Base-by-base conservation (phyloP, 35 echinoderm and acorn worm genomes). In the Apostichopus parvimensis region DNA sequence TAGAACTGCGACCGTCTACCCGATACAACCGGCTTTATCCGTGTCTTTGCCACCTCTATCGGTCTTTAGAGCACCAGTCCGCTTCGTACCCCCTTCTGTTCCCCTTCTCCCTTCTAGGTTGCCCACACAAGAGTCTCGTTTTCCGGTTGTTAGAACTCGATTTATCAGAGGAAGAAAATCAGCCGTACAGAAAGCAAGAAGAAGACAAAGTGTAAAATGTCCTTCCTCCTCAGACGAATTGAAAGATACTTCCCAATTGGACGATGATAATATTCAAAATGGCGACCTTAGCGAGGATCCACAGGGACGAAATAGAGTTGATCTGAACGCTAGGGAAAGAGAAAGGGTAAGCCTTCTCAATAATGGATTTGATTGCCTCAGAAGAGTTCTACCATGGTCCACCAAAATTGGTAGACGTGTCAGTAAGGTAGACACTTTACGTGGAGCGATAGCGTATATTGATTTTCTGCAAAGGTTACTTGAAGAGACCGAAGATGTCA, bases 391-490 rank as follows among this genome's bases (percentile, higher is more conserved):
- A 56, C 95, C 95, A 7, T 97, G 93, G 93, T 56, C 81, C 6
- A 91, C 94, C 22, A 88, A 92, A 45, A 90, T 79, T 14, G 93
- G 95, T 13, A 73, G 93, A 68, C 93, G 95, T 9, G 91, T 94
- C 0, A 97, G 95, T 53, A 97, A 97, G 62, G 95, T 97, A 21
- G 95, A 97, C 53, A 97, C 95, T 6, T 91, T 97, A 52, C 77
- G 93, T 14, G 93, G 90, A 83, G 95, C 95, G 9, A 97, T 97
- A 58, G 56, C 85, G 1, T 97, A 97, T 56, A 97, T 97, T 61
- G 82, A 91, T 55, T 88, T 86, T 85, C 80, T 97, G 1, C 93
- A 94, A 59, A 56, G 85, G 6, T 66, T 97, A 22, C 79, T 96
- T 7, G 77, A 70, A 72, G 95, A 91, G 56, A 66, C 92, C 6